Evolutionary conservation across 2,888 invertebrate genomes (phyloP).

Genomic region (Heliconius erato): DNA sequence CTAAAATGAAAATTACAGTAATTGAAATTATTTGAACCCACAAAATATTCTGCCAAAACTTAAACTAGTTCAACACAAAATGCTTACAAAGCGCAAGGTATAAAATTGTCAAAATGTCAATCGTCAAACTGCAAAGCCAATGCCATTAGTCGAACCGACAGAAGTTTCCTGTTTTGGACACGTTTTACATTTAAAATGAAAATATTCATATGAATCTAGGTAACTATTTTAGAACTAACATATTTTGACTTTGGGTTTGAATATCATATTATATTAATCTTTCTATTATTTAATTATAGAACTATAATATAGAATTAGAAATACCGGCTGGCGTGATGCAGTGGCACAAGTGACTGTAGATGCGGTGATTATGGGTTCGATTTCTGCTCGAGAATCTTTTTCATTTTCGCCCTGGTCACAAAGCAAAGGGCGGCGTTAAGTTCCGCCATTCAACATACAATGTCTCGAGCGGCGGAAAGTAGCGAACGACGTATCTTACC

Average conservation of each 20-base stretch:
- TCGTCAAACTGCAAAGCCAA: slow-evolving; percentile 10
- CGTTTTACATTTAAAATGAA: slow-evolving; percentile 8
- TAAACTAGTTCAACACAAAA: not conserved
- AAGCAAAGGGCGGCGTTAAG: no score
- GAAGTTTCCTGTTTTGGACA: slow-evolving; percentile 24
- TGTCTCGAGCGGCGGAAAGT: not conserved
- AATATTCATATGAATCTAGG: not conserved
- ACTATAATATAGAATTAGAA: not conserved
- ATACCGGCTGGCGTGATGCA: not conserved
- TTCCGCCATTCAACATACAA: not conserved
- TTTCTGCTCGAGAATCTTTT: no score
- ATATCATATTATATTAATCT: not conserved
- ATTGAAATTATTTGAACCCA: no score
- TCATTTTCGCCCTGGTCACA: no score
- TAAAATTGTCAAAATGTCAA: slow-evolving; percentile 43
- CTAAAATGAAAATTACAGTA: no score
- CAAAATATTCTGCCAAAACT: not conserved
- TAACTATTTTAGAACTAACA: not conserved
- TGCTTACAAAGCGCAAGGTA: slow-evolving; percentile 27
- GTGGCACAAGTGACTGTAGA: no score
- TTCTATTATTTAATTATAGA: no score
- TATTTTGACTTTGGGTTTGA: not conserved
- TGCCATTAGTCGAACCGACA: slow-evolving; percentile 33
- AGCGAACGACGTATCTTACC: not conserved
- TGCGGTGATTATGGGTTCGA: no score